A percentile compares a stretch with the other conserved stretches of the same genome.
phyloP scores from a whole-genome alignment of 2,797 vertebrate species.

The Lepilemur septentrionalis region DNA sequence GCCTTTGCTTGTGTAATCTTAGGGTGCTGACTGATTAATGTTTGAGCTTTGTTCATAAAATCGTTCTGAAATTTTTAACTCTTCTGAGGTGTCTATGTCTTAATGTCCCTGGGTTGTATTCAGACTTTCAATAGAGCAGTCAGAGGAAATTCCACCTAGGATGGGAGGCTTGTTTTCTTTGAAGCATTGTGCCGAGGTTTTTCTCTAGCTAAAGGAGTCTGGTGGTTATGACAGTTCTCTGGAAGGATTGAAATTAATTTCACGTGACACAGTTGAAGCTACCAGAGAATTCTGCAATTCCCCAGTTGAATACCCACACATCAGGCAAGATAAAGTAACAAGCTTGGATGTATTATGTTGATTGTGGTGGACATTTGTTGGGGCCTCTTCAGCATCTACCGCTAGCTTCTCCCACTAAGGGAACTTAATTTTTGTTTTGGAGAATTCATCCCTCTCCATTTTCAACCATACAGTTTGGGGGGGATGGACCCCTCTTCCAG shows the following conservation, averaged over 20 bases:
- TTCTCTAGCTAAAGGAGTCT: constrained; percentile 53
- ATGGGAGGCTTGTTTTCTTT: constrained; percentile 56
- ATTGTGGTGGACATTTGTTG: not conserved
- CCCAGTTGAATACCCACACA: not conserved
- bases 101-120: not conserved
- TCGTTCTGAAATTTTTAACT: not conserved
- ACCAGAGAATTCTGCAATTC: constrained; percentile 39
- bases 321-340: constrained; percentile 21
- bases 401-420: not conserved
- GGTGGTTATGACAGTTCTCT: constrained; percentile 14
- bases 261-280: constrained; percentile 61
- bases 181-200: constrained; percentile 11
- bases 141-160: constrained; percentile 17
- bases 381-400: not conserved
- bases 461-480: not conserved
- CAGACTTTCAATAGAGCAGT: constrained; percentile 37
- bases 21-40: not conserved
- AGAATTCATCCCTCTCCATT: not conserved
- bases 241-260: constrained; percentile 75
- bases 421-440: not conserved
- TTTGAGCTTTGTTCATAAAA: not conserved
- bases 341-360: not conserved
- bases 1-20: not conserved
- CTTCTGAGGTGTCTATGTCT: not conserved
- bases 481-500: not conserved